Conservation (phyloP, 2,113 vertebrate species). For the Eonycteris spelaea region DNA sequence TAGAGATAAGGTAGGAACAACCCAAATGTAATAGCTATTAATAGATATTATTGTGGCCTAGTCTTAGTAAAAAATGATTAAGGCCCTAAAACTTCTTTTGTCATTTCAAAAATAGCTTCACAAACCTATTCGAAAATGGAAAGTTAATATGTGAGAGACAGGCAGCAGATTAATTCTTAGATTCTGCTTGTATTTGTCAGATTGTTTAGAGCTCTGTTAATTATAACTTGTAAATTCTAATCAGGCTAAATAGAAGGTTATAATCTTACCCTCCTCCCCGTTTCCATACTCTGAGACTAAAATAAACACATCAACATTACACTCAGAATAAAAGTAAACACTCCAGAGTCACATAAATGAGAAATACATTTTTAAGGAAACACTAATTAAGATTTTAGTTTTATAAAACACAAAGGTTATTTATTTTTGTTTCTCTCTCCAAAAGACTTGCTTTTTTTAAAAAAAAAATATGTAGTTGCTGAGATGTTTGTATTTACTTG, state of each 20-base stretch:
- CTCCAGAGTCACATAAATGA: slow-evolving; percentile 34
- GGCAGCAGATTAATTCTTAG: slow-evolving; percentile 20
- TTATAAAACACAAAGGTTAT: slow-evolving; percentile 28
- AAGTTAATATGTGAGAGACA: not conserved
- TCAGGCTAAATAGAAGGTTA: slow-evolving; percentile 12
- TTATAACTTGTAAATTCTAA: slow-evolving; percentile 38
- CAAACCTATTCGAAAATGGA: not conserved
- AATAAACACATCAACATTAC: slow-evolving; percentile 61
- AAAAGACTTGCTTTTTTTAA: slow-evolving; percentile 50
- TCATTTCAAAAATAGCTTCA: slow-evolving; percentile 11
- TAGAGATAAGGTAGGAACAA: not conserved
- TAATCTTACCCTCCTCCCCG: not conserved
- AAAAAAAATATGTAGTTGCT: slow-evolving; percentile 20
- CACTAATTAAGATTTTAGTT: not conserved
- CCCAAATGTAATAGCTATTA: not conserved
- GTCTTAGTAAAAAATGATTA: not conserved
- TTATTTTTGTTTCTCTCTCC: slow-evolving; percentile 66
- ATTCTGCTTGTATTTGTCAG: slow-evolving; percentile 24
- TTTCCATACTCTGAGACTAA: slow-evolving; percentile 56
- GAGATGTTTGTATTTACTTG: slow-evolving; percentile 68
- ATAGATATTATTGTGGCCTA: not conserved
- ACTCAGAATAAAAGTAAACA: slow-evolving; percentile 66
- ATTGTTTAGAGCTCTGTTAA: slow-evolving; percentile 33
- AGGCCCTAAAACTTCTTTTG: not conserved
- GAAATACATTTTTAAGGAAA: slow-evolving; percentile 61